Conservation (phyloP, 2,888 invertebrate species). For the Congeria kusceri region DNA sequence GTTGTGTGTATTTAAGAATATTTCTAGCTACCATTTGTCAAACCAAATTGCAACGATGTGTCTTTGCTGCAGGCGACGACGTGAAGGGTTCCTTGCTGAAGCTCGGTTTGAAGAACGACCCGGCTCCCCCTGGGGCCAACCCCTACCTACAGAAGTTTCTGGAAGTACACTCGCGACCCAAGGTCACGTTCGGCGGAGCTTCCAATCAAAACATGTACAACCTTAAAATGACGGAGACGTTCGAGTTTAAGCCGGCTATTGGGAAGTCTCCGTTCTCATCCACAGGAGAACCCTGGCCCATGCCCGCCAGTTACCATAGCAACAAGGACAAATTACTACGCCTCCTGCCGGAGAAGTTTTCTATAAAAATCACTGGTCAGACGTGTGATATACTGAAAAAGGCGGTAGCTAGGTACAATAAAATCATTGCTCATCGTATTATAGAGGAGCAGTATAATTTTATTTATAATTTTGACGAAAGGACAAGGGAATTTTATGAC, state of each 20-base stretch:
- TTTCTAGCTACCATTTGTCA: too few relatives aligned
- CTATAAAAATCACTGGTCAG: slow-evolving; percentile 78
- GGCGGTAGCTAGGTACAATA: slow-evolving; percentile 87
- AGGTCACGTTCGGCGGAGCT: slow-evolving; percentile 9
- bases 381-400: slow-evolving; percentile 87
- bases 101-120: neutral
- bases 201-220: slow-evolving; percentile 15
- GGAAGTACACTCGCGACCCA: slow-evolving; percentile 39
- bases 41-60: too few relatives aligned
- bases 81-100: too few relatives aligned
- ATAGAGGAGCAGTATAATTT: slow-evolving; percentile 63
- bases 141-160: slow-evolving; percentile 44
- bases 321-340: slow-evolving; percentile 29
- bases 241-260: slow-evolving; percentile 43
- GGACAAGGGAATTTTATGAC: slow-evolving; percentile 10
- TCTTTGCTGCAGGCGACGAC: too few relatives aligned
- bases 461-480: slow-evolving; percentile 50
- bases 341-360: slow-evolving; percentile 45
- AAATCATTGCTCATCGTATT: slow-evolving; percentile 84
- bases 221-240: slow-evolving; percentile 36
- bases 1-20: too few relatives aligned
- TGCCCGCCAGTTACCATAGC: slow-evolving; percentile 34
- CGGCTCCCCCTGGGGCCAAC: slow-evolving; percentile 8
- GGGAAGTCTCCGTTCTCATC: slow-evolving; percentile 48
- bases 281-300: slow-evolving; percentile 56